Conservation (phyloP, 2,888 invertebrate species). For the Drosophila mettleri region DNA sequence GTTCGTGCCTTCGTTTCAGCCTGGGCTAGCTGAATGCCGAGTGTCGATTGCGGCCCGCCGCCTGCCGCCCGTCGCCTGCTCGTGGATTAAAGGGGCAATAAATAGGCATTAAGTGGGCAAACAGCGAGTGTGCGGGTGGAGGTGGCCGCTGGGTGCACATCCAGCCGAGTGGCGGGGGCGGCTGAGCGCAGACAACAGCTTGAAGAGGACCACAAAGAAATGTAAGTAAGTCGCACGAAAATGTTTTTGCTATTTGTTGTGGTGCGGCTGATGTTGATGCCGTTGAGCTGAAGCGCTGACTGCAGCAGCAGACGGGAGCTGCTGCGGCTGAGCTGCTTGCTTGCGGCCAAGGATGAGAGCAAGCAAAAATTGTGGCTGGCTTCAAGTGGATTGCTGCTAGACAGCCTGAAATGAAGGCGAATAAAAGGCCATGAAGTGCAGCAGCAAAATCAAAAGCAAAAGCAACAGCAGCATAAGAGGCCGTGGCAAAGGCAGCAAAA, state of each 20-base stretch:
- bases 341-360: conserved; percentile 43
- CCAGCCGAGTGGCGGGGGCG: not conserved
- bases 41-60: not conserved
- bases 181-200: conserved; percentile 25
- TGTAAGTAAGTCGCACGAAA: conserved; percentile 77
- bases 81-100: conserved; percentile 74
- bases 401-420: conserved; percentile 67
- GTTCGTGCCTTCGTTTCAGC: conserved; percentile 31
- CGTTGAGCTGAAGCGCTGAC: conserved; percentile 20
- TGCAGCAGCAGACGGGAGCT: conserved; percentile 7
- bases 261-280: conserved; percentile 36
- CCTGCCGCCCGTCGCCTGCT: conserved; percentile 2
- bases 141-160: not conserved
- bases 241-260: conserved; percentile 79
- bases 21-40: conserved; percentile 34
- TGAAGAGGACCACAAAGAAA: conserved; percentile 68
- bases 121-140: conserved; percentile 26
- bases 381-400: conserved; percentile 75
- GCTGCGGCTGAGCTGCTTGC: conserved; percentile 40
- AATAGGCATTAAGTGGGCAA: conserved; percentile 81
- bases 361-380: conserved; percentile 72
- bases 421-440: conserved; percentile 57
- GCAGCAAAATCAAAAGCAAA: conserved; percentile 13
- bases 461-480: not conserved
- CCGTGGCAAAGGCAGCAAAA: conserved; percentile 6